These are phyloP conservation scores for Gymnoscelis rufifasciata DNA, from an alignment of 2,888 invertebrate species.

Conservation along the genomic window DNA sequence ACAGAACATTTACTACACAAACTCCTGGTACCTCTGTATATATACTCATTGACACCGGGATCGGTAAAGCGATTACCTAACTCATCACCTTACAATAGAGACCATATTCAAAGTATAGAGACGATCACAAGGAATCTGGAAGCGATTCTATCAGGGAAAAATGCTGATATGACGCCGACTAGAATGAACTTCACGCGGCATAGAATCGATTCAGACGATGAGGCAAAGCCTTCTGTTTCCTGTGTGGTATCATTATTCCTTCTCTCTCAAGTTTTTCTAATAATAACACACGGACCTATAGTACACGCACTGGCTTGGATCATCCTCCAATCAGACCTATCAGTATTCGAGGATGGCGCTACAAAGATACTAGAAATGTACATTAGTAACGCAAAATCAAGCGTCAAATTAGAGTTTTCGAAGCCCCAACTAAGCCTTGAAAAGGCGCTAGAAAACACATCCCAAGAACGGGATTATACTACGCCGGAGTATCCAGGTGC, in stretches of 20 bases:
- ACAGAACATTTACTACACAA: slow-evolving; percentile 96
- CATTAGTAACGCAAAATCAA: slow-evolving; percentile 76
- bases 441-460: slow-evolving; percentile 82
- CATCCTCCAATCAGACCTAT: slow-evolving; percentile 89
- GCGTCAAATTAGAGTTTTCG: slow-evolving; percentile 80
- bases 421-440: slow-evolving; percentile 88
- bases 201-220: slow-evolving; percentile 73
- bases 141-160: slow-evolving; percentile 80
- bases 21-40: slow-evolving; percentile 94
- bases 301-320: slow-evolving; percentile 95
- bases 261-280: slow-evolving; percentile 96
- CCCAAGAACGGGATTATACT: slow-evolving; percentile 67
- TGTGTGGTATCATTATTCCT: slow-evolving; percentile 94
- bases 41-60: slow-evolving; percentile 88
- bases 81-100: slow-evolving; percentile 64
- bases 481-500: slow-evolving; percentile 64
- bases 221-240: slow-evolving; percentile 86
- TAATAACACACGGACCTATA: slow-evolving; percentile 93
- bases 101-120: slow-evolving; percentile 76
- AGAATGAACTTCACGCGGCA: slow-evolving; percentile 57
- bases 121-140: slow-evolving; percentile 81
- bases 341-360: slow-evolving; percentile 84
- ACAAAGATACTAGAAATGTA: slow-evolving; percentile 83
- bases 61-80: slow-evolving; percentile 44
- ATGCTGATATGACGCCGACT: slow-evolving; percentile 69